These are phyloP conservation scores for Saturnia japonica DNA, from an alignment of 2,888 invertebrate genomes.

Conservation along the genomic window DNA sequence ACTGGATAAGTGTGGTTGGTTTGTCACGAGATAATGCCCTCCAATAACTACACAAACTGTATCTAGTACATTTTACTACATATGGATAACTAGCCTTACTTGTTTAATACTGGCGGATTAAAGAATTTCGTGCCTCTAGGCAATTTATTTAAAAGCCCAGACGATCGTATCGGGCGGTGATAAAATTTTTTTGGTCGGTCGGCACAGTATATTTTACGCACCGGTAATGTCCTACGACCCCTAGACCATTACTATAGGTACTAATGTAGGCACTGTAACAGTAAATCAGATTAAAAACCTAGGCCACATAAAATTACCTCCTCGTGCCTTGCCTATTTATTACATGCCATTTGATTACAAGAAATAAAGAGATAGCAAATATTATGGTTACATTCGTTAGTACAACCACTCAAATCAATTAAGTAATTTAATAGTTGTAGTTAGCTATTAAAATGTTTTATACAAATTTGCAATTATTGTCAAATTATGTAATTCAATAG, in stretches of 20 bases:
- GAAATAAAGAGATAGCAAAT: not conserved
- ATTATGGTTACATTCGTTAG: not conserved
- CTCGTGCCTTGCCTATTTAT: not conserved
- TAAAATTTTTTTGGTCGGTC: not conserved
- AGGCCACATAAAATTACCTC: no score
- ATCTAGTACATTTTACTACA: not conserved
- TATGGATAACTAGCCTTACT: not conserved
- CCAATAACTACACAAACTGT: not conserved
- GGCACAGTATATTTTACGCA: not conserved
- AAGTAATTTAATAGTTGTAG: no score
- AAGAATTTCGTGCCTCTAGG: not conserved
- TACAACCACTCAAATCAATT: no score
- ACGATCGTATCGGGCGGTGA: not conserved
- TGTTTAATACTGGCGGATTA: not conserved
- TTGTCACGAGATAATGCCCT: no score
- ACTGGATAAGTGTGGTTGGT: no score
- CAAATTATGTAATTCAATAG: no score
- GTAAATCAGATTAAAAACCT: not conserved
- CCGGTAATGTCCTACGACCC: not conserved
- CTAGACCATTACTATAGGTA: not conserved
- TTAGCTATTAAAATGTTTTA: no score
- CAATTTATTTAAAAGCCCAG: conserved; percentile 7
- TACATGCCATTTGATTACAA: not conserved
- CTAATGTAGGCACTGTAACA: not conserved
- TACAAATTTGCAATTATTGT: no score